These are phyloP conservation scores for Denticeps clupeoides DNA, from an alignment of 2,797 vertebrate genomes.

Conservation along the genomic window DNA sequence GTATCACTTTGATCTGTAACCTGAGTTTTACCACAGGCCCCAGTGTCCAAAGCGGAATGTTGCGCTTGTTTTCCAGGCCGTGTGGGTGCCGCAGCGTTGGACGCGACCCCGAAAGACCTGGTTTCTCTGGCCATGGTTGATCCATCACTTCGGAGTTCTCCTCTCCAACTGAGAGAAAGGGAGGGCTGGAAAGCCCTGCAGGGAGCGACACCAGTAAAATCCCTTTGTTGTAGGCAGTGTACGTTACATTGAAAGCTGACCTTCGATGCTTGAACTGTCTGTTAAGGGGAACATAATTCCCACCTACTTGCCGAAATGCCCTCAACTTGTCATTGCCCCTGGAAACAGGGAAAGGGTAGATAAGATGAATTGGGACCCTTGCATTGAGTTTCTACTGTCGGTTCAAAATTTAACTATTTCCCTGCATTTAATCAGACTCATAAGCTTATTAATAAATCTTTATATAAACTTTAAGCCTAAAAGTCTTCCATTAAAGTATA, in stretches of 20 bases:
- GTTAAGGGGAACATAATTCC: slow-evolving; percentile 8
- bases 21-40: slow-evolving; percentile 16
- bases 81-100: slow-evolving; percentile 15
- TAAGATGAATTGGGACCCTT: no score
- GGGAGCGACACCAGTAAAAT: slow-evolving; percentile 48
- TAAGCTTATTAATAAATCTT: no score
- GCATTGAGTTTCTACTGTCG: no score
- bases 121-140: slow-evolving; percentile 29
- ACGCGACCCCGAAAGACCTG: slow-evolving; percentile 38
- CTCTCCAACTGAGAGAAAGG: slow-evolving; percentile 36
- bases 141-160: slow-evolving; percentile 38
- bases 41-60: slow-evolving; percentile 13
- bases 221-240: slow-evolving; percentile 41
- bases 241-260: background rate
- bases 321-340: slow-evolving; percentile 2
- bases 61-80: slow-evolving; percentile 23
- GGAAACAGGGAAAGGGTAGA: no score
- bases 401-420: no score
- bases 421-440: no score
- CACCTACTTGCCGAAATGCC: background rate
- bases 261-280: background rate
- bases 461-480: no score
- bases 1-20: slow-evolving; percentile 33
- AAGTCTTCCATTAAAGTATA: no score
- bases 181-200: slow-evolving; percentile 39